Percentiles rank a stretch among this genome's conserved stretches.
phyloP scores from a whole-genome alignment of 92 coral and sea anemone genomes.

The Actinernus sp. region DNA sequence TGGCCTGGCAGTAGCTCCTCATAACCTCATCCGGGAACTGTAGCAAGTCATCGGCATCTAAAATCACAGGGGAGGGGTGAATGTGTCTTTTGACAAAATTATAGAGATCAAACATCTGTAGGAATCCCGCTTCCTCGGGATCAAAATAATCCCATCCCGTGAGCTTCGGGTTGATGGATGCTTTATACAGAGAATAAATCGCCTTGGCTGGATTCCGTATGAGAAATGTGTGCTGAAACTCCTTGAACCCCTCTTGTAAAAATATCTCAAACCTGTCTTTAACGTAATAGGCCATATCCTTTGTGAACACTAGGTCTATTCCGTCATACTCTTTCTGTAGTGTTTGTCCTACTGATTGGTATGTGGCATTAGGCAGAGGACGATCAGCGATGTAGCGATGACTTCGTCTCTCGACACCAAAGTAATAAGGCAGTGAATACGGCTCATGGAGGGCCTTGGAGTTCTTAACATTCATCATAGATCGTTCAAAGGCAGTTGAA shows the following conservation, averaged over 20 bases:
- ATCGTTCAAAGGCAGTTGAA: conserved; percentile 70
- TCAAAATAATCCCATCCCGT: conserved; percentile 88
- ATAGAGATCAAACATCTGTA: conserved; percentile 66
- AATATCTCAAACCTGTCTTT: conserved; percentile 59
- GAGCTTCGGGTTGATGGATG: conserved; percentile 64
- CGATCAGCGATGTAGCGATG: conserved; percentile 1
- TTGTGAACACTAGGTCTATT: conserved; percentile 60
- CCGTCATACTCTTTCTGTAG: conserved; percentile 65
- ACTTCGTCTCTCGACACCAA: conserved; percentile 37
- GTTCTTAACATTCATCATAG: conserved; percentile 49
- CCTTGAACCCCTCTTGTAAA: conserved; percentile 55
- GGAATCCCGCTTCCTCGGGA: conserved; percentile 72
- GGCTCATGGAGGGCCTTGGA: conserved; percentile 35
- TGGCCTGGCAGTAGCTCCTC: conserved; percentile 70
- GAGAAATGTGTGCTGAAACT: conserved; percentile 72
- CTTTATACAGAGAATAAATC: conserved; percentile 62
- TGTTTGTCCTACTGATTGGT: conserved; percentile 42
- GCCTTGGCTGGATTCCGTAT: conserved; percentile 72
- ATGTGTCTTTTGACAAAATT: conserved; percentile 52
- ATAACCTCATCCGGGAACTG: conserved; percentile 63
- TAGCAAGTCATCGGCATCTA: conserved; percentile 81
- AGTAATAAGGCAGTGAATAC: conserved; percentile 21
- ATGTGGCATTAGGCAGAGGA: neutral
- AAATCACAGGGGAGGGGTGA: conserved; percentile 42
- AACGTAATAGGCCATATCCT: conserved; percentile 81